Evolutionary conservation across 1,140 invertebrate species (phyloP), one percentile per base, ranked within the genome.

Genomic region (Drosophila bocki): DNA sequence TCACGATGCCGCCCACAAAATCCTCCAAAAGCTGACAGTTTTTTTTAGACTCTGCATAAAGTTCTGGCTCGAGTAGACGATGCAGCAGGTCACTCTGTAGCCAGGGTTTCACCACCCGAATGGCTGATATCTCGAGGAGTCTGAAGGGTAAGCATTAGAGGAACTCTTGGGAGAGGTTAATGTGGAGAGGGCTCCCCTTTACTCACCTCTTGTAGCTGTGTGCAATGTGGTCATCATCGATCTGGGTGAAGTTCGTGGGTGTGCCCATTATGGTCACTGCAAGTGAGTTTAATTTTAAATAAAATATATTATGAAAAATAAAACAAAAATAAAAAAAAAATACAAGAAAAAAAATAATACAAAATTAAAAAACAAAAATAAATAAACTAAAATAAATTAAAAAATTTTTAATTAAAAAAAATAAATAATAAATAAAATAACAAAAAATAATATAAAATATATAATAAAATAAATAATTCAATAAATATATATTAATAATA

Each of bases 181-280:
- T 9, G 17, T 19, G 57, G 3, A 26, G 22, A 5, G 8, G 32
- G 13, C 32, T 13, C 4, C 13, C 1, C 37, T 1, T 6, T 19
- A 77, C 80, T 82, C 57, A 92, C 91, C 86, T 42, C 32, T 91
- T 92, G 64, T 92, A 92, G 41, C 87, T 90, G 61, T 76, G 77
- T 39, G 91, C 91, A 35, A 92, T 92, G 48, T 88, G 72, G 0
- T 81, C 77, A 26, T 88, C 85, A 63, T 92, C 91, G 6, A 82
- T 67, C 63, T 91, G 75, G 0, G 82, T 84, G 22, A 92, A 92
- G 68, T 82, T 86, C 1, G 91, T 92, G 41, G 83, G 85, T 0
- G 88, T 91, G 19, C 91, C 91, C 91, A 92, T 92, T 22, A 91
- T 90, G 45, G 91, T 92, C 41, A 90, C 91, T 92, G 69, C 19